Percentiles rank a stretch among this genome's conserved stretches.
These are phyloP conservation scores for Indicator indicator DNA, from an alignment of 2,113 vertebrate species.

Conservation along the genomic window DNA sequence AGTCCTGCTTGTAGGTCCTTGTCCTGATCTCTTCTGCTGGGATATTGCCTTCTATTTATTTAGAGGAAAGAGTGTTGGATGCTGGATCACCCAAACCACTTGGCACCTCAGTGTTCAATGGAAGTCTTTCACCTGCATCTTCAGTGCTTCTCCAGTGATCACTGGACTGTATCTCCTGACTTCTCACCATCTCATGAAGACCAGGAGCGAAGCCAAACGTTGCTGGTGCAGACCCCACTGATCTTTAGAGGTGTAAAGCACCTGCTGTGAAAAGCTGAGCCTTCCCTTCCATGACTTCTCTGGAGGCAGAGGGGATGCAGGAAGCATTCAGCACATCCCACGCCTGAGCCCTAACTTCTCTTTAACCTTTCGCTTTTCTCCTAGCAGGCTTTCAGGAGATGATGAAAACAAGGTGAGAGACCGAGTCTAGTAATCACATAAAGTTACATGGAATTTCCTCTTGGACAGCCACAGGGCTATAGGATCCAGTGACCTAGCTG, in stretches of 20 bases:
- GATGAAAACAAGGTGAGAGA: conserved; percentile 51
- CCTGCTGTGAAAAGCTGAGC: neutral
- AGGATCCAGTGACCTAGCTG: conserved; percentile 19
- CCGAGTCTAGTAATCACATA: conserved; percentile 17
- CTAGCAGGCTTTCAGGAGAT: conserved; percentile 25
- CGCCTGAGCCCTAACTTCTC: neutral
- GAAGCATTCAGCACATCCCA: neutral
- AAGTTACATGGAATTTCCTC: conserved; percentile 53
- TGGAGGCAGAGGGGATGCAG: fast-evolving
- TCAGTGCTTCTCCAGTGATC: neutral
- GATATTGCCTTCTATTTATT: neutral
- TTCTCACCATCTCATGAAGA: neutral
- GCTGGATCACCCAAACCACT: neutral
- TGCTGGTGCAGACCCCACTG: neutral
- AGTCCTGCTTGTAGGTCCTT: neutral
- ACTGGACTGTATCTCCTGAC: neutral
- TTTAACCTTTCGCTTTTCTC: conserved; percentile 27
- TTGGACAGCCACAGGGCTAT: conserved; percentile 28
- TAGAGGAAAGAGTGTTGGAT: neutral
- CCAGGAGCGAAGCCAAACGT: neutral
- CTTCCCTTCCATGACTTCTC: neutral
- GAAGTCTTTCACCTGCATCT: neutral
- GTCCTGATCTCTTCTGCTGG: neutral
- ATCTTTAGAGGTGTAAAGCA: neutral
- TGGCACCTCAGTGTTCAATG: neutral